Conservation (phyloP, 2,797 vertebrate species). For the Smutsia gigantea region DNA sequence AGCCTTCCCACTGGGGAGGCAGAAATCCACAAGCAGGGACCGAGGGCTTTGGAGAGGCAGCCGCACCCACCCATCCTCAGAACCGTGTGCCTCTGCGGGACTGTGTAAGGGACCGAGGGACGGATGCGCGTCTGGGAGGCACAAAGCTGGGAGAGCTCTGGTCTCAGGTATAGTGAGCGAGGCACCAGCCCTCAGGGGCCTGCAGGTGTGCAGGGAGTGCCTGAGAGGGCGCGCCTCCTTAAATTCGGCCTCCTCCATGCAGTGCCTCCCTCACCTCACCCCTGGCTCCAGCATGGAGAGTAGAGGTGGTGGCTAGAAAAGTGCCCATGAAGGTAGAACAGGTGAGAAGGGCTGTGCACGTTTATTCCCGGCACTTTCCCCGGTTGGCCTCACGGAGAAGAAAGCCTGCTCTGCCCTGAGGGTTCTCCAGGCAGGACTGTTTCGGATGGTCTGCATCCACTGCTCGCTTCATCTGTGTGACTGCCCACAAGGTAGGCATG, state of each 20-base stretch:
- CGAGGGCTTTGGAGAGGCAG: neutral
- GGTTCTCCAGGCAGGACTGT: fast-evolving
- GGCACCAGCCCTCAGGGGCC: fast-evolving
- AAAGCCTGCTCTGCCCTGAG: fast-evolving
- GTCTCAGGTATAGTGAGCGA: neutral
- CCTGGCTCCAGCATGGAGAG: neutral
- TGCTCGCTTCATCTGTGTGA: fast-evolving
- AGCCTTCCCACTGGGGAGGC: neutral
- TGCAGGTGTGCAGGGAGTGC: fast-evolving
- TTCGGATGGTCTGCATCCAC: fast-evolving
- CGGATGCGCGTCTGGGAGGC: neutral
- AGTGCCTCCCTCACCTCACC: too few relatives aligned
- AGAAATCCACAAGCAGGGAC: neutral
- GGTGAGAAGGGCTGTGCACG: neutral
- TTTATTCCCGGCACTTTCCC: neutral
- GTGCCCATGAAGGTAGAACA: fast-evolving
- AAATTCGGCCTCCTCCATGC: fast-evolving
- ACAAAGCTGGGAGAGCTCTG: neutral
- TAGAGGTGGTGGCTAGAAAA: neutral
- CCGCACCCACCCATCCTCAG: fast-evolving
- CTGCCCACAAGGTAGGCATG: neutral
- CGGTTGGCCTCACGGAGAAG: too few relatives aligned
- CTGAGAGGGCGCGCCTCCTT: neutral
- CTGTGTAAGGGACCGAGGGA: neutral
- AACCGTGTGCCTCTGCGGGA: fast-evolving